A percentile compares a stretch with the other conserved stretches of the same genome.
Conservation (phyloP, 2,113 vertebrate species). For the Rhizomys pruinosus region DNA sequence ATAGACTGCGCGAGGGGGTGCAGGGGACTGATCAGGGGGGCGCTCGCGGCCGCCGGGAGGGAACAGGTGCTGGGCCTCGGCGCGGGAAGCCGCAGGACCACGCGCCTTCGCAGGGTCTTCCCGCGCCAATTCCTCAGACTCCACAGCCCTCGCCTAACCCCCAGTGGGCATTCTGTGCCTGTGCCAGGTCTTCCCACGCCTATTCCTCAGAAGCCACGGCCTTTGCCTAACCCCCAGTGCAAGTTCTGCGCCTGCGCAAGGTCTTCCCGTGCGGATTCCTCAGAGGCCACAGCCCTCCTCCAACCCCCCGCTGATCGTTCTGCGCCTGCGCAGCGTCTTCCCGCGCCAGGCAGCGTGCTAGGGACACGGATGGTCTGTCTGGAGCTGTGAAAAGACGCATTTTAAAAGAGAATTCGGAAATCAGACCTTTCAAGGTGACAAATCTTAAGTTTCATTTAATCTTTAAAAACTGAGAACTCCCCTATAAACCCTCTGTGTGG, state of each 20-base stretch:
- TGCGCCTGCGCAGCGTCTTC: not conserved
- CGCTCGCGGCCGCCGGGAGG: not conserved
- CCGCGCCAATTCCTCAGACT: not conserved
- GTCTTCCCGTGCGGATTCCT: too few relatives aligned
- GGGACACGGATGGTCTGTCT: accelerated
- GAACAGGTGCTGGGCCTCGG: not conserved
- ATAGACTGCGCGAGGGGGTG: slow-evolving; percentile 7
- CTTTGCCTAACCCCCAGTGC: too few relatives aligned
- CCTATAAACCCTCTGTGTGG: not conserved
- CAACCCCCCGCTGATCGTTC: too few relatives aligned
- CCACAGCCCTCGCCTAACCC: not conserved
- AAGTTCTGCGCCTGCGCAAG: too few relatives aligned
- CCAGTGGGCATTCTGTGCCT: not conserved
- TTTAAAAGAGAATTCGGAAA: not conserved
- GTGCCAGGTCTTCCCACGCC: not conserved
- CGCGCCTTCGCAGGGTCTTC: not conserved
- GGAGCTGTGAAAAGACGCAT: not conserved
- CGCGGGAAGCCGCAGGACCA: accelerated
- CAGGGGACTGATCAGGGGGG: not conserved
- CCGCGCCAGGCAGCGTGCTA: accelerated
- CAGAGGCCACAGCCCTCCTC: too few relatives aligned
- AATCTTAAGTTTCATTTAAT: not conserved
- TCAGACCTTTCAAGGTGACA: not conserved
- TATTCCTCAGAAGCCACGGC: too few relatives aligned
- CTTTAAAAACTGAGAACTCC: not conserved